These are phyloP conservation scores for Theropithecus gelada DNA, from an alignment of 2,113 vertebrate species.

Conservation along the genomic window DNA sequence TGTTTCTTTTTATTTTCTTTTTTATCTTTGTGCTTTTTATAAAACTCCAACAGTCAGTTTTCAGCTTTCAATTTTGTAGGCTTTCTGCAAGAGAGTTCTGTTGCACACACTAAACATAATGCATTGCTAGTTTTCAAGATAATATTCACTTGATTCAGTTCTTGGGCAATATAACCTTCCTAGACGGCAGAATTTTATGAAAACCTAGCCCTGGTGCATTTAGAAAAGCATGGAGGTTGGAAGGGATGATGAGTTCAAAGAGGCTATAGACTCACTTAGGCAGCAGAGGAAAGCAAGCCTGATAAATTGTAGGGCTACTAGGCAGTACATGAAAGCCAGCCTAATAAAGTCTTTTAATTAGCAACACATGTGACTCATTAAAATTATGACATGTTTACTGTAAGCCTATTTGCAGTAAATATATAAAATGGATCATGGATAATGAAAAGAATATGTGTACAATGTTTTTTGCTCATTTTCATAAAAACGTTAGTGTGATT, in stretches of 20 bases:
- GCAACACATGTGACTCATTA: not conserved
- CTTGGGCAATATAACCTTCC: not conserved
- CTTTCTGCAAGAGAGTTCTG: not conserved
- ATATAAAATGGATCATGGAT: not conserved
- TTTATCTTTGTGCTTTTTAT: not conserved
- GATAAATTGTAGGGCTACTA: not conserved
- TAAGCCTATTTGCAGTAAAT: not conserved
- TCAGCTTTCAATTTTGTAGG: slow-evolving; percentile 11
- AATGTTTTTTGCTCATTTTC: not conserved
- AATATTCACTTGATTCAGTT: not conserved
- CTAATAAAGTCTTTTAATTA: not conserved
- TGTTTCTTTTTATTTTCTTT: not conserved
- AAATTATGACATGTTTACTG: not conserved
- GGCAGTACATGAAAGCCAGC: not conserved
- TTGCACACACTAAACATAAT: not conserved
- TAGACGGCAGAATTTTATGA: not conserved
- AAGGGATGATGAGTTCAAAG: not conserved
- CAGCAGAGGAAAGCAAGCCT: not conserved
- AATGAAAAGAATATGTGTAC: not conserved
- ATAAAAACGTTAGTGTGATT: not conserved
- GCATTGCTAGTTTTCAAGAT: not conserved
- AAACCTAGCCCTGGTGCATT: not conserved
- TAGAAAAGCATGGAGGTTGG: not conserved
- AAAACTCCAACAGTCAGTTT: not conserved
- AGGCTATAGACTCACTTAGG: not conserved